Conservation (phyloP, 1,140 invertebrate species). For the Maconellicoccus hirsutus region DNA sequence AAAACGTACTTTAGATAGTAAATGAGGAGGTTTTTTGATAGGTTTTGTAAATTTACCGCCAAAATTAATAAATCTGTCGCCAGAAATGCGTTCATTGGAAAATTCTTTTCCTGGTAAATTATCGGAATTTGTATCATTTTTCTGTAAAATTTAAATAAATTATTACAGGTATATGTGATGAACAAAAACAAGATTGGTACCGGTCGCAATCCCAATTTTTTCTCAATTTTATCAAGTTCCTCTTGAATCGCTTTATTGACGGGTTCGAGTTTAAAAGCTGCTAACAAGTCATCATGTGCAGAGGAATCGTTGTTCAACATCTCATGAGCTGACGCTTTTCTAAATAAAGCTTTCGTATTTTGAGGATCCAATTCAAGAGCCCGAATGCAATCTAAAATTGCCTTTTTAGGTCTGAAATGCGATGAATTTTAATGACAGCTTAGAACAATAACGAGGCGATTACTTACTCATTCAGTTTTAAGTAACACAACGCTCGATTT, state of each 20-base stretch:
- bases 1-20: slow-evolving; percentile 44
- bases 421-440: no score
- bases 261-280: slow-evolving; percentile 56
- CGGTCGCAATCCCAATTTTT: not conserved
- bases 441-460: no score
- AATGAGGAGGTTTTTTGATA: slow-evolving; percentile 47
- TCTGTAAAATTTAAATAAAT: not conserved
- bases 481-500: slow-evolving; percentile 75
- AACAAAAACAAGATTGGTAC: not conserved
- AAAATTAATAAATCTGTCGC: slow-evolving; percentile 33
- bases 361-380: slow-evolving; percentile 56
- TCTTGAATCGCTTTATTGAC: slow-evolving; percentile 39
- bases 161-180: no score
- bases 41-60: slow-evolving; percentile 42
- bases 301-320: slow-evolving; percentile 45
- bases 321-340: slow-evolving; percentile 56
- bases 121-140: not conserved
- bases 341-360: slow-evolving; percentile 68
- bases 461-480: slow-evolving; percentile 69
- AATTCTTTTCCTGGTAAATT: not conserved
- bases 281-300: slow-evolving; percentile 53
- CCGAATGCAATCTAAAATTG: slow-evolving; percentile 59
- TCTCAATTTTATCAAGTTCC: not conserved
- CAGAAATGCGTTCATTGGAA: slow-evolving; percentile 30
- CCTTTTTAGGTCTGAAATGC: slow-evolving; percentile 50